Conservation (phyloP, 1,140 invertebrate genomes). For the Mactra quadrangularis region DNA sequence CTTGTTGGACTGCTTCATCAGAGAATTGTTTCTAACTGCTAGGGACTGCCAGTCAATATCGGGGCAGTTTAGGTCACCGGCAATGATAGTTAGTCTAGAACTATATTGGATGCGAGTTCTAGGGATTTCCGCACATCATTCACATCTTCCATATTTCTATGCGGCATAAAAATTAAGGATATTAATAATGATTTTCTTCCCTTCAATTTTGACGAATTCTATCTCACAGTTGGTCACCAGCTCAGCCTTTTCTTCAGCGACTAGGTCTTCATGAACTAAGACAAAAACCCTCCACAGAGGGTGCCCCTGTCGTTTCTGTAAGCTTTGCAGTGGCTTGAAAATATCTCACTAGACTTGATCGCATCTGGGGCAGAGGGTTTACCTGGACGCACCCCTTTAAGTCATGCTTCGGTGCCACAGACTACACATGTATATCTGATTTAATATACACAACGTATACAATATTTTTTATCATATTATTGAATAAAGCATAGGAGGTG, state of each 20-base stretch:
- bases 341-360: slow-evolving; percentile 62
- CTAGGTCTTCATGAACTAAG: slow-evolving; percentile 44
- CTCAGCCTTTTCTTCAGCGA: slow-evolving; percentile 22
- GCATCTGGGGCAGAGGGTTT: slow-evolving; percentile 15
- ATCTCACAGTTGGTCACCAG: slow-evolving; percentile 59
- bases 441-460: no score
- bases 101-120: slow-evolving; percentile 3
- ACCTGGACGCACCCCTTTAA: slow-evolving; percentile 58
- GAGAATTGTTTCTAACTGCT: background rate
- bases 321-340: slow-evolving; percentile 44
- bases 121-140: slow-evolving; percentile 49
- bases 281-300: slow-evolving; percentile 62
- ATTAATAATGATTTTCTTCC: slow-evolving; percentile 38
- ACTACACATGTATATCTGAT: no score
- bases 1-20: slow-evolving; percentile 44
- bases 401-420: slow-evolving; percentile 65
- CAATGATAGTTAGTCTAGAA: no score
- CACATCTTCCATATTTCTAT: slow-evolving; percentile 16
- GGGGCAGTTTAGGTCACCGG: slow-evolving; percentile 58
- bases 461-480: no score
- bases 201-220: slow-evolving; percentile 52
- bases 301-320: slow-evolving; percentile 62
- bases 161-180: slow-evolving; percentile 52
- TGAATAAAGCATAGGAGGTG: no score
- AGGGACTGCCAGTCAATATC: slow-evolving; percentile 43